phyloP scores from a whole-genome alignment of 2,113 vertebrate species.

The Tor tambroides region DNA sequence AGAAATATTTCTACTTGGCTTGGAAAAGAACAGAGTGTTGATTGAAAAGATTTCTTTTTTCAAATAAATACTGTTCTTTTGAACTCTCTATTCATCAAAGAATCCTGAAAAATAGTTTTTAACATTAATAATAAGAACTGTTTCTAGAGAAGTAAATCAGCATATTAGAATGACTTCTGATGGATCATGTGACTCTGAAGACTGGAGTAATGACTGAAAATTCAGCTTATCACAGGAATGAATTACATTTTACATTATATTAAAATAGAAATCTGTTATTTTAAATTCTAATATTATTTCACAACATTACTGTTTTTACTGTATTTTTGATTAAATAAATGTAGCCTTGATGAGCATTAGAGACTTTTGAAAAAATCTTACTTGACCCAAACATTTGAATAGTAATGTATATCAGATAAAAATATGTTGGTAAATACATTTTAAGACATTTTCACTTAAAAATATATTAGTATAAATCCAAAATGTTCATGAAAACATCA shows the following conservation, averaged over 20 bases:
- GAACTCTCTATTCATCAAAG: neutral
- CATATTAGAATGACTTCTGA: neutral
- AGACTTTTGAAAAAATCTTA: neutral
- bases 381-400: neutral
- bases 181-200: neutral
- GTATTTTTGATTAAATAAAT: neutral
- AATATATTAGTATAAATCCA: neutral
- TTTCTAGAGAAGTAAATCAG: neutral
- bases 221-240: neutral
- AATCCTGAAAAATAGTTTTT: neutral
- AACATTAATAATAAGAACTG: too few species aligned
- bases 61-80: neutral
- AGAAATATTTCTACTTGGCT: neutral
- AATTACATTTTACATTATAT: neutral
- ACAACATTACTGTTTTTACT: neutral
- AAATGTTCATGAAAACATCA: too few species aligned
- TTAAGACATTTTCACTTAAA: too few species aligned
- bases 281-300: neutral
- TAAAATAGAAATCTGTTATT: neutral
- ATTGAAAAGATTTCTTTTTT: too few species aligned
- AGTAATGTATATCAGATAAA: too few species aligned
- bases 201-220: neutral
- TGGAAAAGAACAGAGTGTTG: neutral
- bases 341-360: neutral
- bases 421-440: neutral